phyloP scores from a whole-genome alignment of 2,113 vertebrate species.

The Manacus vitellinus region DNA sequence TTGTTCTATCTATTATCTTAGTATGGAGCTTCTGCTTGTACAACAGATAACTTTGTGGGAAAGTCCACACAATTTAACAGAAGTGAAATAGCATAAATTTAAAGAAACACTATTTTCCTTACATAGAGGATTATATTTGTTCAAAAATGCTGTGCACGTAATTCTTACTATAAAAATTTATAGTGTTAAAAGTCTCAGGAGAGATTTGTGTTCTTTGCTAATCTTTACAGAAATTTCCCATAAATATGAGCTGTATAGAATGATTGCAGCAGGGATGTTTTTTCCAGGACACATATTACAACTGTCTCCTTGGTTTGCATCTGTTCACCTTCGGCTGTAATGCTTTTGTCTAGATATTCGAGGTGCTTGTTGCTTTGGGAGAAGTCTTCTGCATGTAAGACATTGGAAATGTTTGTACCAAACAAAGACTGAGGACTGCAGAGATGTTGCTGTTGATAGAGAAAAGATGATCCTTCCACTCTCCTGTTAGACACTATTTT shows the following conservation, averaged over 20 bases:
- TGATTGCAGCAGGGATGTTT: not conserved
- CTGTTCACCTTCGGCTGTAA: not conserved
- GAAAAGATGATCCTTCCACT: not conserved
- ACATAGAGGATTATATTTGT: not conserved
- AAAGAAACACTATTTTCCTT: not conserved
- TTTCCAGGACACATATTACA: not conserved
- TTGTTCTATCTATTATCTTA: not conserved
- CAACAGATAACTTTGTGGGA: not conserved
- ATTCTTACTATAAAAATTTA: not conserved
- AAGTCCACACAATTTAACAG: not conserved
- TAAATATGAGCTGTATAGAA: not conserved
- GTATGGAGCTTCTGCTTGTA: not conserved
- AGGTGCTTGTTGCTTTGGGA: not conserved
- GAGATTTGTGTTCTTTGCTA: not conserved
- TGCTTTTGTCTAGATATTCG: not conserved
- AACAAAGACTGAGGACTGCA: not conserved
- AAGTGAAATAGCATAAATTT: not conserved
- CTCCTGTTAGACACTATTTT: not conserved
- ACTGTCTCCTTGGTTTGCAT: not conserved
- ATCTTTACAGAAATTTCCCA: not conserved
- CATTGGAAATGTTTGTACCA: not conserved
- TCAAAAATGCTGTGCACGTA: fast-evolving
- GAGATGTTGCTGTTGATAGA: not conserved
- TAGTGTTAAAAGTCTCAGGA: not conserved
- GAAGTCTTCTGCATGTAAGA: not conserved